Evolutionary conservation across 2,113 vertebrate genomes (phyloP).

Genomic region (Chascanopsetta lugubris): DNA sequence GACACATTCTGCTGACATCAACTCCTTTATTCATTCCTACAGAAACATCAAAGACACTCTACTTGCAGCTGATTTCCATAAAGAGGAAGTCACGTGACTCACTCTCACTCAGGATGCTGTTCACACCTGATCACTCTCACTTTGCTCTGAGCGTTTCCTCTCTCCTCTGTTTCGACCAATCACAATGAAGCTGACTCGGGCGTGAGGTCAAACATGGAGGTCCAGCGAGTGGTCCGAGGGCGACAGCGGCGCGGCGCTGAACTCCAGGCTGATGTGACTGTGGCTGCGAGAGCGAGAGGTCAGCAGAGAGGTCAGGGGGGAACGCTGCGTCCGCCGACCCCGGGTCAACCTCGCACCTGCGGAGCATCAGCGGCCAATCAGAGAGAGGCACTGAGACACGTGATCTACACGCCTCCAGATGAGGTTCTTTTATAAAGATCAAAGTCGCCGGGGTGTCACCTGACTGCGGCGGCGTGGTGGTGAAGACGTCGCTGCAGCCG

Average conservation of each 20-base stretch:
- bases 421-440: too few species aligned
- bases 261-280: constrained; percentile 29
- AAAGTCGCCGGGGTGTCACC: background rate
- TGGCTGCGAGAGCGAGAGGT: constrained; percentile 47
- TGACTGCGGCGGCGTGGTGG: constrained; percentile 15
- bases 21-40: too few species aligned
- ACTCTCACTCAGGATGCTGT: too few species aligned
- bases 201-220: constrained; percentile 20
- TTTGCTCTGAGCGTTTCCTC: too few species aligned
- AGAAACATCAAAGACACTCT: background rate
- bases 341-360: constrained; percentile 42
- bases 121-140: too few species aligned
- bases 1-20: constrained; percentile 5
- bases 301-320: background rate
- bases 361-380: background rate
- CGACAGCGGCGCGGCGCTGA: background rate
- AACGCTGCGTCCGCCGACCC: constrained; percentile 36
- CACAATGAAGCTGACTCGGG: too few species aligned
- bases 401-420: background rate
- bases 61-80: background rate
- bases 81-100: too few species aligned
- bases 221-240: constrained; percentile 1
- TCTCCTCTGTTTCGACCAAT: too few species aligned
- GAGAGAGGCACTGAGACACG: background rate
- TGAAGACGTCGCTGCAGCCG: constrained; percentile 56